phyloP scores from a whole-genome alignment of 2,113 vertebrate genomes.

The Cynoglossus semilaevis region DNA sequence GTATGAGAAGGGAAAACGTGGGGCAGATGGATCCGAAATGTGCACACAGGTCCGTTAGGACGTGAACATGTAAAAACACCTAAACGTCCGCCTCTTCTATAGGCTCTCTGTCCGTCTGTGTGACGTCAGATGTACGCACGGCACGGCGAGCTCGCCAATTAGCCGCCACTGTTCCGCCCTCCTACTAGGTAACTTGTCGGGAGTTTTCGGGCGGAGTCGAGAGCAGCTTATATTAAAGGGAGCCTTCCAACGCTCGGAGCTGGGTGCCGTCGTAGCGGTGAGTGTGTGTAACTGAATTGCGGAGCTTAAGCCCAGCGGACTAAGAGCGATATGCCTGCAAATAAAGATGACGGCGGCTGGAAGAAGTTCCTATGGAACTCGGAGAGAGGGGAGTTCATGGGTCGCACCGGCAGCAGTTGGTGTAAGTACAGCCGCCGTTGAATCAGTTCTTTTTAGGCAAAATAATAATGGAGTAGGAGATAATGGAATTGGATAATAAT shows the following conservation, averaged over 20 bases:
- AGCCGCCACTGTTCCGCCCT: slow-evolving; percentile 43
- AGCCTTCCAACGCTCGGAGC: slow-evolving; percentile 27
- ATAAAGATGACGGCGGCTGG: slow-evolving; percentile 87
- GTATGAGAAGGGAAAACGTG: too few relatives aligned
- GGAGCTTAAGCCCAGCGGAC: neutral
- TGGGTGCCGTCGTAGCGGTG: slow-evolving; percentile 58
- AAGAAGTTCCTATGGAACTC: slow-evolving; percentile 89
- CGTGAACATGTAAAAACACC: neutral
- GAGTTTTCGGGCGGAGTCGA: slow-evolving; percentile 63
- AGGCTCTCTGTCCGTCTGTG: slow-evolving; percentile 16
- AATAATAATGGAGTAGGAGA: too few relatives aligned
- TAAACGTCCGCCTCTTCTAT: slow-evolving; percentile 17
- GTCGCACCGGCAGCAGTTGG: slow-evolving; percentile 88
- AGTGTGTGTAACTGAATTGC: slow-evolving; percentile 16
- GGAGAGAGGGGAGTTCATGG: slow-evolving; percentile 85
- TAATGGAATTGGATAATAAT: neutral
- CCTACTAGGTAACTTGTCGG: slow-evolving; percentile 39
- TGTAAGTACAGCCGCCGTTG: slow-evolving; percentile 75
- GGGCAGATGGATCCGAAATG: too few relatives aligned
- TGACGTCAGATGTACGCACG: slow-evolving; percentile 48
- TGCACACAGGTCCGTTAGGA: too few relatives aligned
- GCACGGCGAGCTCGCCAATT: slow-evolving; percentile 42
- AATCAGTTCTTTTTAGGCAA: too few relatives aligned
- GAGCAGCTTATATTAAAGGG: slow-evolving; percentile 68
- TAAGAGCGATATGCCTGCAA: slow-evolving; percentile 51